A percentile compares a stretch with the other conserved stretches of the same genome.
Evolutionary conservation across 2,113 vertebrate species (phyloP).

Genomic region (Phaethon lepturus): DNA sequence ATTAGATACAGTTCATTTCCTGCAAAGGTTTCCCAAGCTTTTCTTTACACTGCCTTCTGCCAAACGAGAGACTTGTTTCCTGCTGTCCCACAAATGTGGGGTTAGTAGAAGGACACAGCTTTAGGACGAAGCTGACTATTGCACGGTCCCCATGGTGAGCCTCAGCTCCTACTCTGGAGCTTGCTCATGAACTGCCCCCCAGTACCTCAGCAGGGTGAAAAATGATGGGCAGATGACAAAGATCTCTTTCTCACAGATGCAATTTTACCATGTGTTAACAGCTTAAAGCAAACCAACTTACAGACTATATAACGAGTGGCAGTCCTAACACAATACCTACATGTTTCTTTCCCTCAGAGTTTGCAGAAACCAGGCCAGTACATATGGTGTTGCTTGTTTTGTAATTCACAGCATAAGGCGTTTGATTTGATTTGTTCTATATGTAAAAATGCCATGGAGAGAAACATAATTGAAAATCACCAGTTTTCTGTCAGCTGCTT

Average conservation of each 20-base stretch:
- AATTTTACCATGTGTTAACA: background rate
- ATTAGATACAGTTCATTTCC: slow-evolving; percentile 56
- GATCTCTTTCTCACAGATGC: background rate
- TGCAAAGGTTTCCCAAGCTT: slow-evolving; percentile 12
- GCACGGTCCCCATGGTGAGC: background rate
- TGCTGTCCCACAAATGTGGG: background rate
- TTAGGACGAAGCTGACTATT: background rate
- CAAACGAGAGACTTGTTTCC: background rate
- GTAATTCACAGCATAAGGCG: background rate
- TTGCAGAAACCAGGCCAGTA: background rate
- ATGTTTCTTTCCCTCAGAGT: background rate
- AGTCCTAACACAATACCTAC: background rate
- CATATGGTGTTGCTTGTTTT: background rate
- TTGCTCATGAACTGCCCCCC: background rate
- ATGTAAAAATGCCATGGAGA: background rate
- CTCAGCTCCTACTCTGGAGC: background rate
- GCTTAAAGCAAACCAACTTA: background rate
- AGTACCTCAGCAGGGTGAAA: background rate
- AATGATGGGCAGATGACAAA: background rate
- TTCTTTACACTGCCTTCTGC: background rate
- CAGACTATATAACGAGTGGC: background rate
- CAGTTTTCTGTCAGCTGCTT: background rate
- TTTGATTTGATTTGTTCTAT: background rate
- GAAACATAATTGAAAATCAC: background rate
- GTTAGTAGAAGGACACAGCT: background rate